Percentiles rank a stretch among this genome's conserved stretches.
Evolutionary conservation across 2,888 invertebrate species (phyloP).

Genomic region (Dichetophora obliterata): DNA sequence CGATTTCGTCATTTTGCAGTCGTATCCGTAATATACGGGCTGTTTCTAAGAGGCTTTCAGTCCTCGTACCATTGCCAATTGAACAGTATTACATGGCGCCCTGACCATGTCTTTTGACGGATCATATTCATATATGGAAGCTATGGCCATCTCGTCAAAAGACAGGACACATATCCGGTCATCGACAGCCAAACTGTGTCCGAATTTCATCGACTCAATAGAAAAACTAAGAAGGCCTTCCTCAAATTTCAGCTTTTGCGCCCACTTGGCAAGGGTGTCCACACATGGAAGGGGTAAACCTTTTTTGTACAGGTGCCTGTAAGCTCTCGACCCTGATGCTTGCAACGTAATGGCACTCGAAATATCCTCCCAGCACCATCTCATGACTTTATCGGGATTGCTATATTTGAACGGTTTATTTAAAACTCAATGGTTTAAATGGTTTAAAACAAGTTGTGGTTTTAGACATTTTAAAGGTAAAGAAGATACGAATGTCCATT

Average conservation of each 20-base stretch:
- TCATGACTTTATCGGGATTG: too few relatives aligned
- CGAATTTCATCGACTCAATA: background rate
- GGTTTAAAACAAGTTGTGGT: too few relatives aligned
- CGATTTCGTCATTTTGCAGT: slow-evolving; percentile 32
- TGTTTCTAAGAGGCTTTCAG: slow-evolving; percentile 44
- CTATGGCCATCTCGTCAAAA: slow-evolving; percentile 45
- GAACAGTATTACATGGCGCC: background rate
- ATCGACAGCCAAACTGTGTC: background rate
- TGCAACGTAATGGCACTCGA: too few relatives aligned
- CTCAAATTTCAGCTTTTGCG: slow-evolving; percentile 14
- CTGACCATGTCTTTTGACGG: slow-evolving; percentile 17
- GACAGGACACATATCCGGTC: slow-evolving; percentile 42
- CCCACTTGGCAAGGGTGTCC: slow-evolving; percentile 28
- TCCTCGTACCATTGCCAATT: too few relatives aligned
- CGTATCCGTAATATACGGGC: slow-evolving; percentile 42
- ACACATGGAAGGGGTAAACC: slow-evolving; percentile 23
- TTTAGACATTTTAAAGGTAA: too few relatives aligned
- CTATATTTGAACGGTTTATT: too few relatives aligned
- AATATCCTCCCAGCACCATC: too few relatives aligned
- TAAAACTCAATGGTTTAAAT: too few relatives aligned
- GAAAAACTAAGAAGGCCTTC: slow-evolving; percentile 29
- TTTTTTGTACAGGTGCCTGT: slow-evolving; percentile 3
- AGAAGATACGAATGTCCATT: too few relatives aligned
- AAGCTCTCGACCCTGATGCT: too few relatives aligned
- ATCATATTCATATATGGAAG: slow-evolving; percentile 34